Base-by-base conservation (phyloP, 2,888 invertebrate species). In the Agapostemon virescens region DNA sequence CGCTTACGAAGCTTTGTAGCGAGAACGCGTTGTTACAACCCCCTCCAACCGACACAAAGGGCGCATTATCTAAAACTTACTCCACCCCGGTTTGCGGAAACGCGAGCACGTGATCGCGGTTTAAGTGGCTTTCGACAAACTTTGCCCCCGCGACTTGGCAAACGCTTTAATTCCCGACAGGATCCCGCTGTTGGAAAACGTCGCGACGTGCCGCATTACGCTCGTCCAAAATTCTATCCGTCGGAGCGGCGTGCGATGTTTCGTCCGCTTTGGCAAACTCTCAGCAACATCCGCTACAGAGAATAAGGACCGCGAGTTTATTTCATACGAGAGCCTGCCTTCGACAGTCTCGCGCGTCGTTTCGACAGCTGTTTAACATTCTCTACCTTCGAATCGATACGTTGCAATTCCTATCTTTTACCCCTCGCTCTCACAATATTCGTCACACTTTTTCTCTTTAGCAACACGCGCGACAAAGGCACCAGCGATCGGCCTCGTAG, bases 71-170 rank as follows among this genome's bases (percentile, higher is more conserved):
- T 55, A 55, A 82, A 82, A 79, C 74, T 75, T 74, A 45, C 55
- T 55, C 69, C 30, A 23, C 17, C 40, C 45, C 68, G 71, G 61
- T 83, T 66, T 61, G 69, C 58, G 74, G 40, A 38, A 68, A 58
- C 67, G 72, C 49, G 67, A 26, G 77, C 49, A 69, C 55, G 69
- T 71, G 75, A 81, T 69, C 78, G 73, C 63, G 68, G 63, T 73
- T 82, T 67, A 73, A 82, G 82, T 67, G 61, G 73, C 67, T 82
- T 82, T 73, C 72, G 76, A n/a, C 75, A 72, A 82, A 81, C 69
- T 82, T 73, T 52, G 33, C 52, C 42, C 36, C 13, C 58, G 33
- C 49, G 26, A 61, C 38, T 61, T 68, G 42, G 33, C 69, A 33
- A 61, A 58, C 74, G 69, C 17, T 72, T 74, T 64, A 73, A 80